Base-by-base conservation (phyloP, 2,113 vertebrate species). In the Toxotes chatareus region DNA sequence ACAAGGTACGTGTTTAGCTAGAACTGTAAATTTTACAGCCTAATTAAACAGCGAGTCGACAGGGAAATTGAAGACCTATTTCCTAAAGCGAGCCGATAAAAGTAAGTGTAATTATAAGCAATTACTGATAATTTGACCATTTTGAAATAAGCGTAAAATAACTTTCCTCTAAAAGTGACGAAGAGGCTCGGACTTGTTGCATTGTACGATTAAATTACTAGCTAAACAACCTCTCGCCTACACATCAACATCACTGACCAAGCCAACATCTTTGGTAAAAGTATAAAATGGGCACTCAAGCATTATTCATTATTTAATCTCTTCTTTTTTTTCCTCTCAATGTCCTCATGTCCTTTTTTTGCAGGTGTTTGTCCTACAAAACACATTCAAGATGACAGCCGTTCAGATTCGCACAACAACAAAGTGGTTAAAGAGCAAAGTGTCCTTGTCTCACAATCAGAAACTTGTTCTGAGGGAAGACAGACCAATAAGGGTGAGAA, bases 381-480 rank as follows among this genome's bases (percentile, higher is more conserved):
- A 21, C 51, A 13, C 51, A 1, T 72, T 73, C 8, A 93, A 79
- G 82, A 95, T 94, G 93, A 73, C 86, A 5, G 70, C 86, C 4
- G 53, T 76, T 17, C 80, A 68, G 23, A 61, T 42, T 13, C 79
- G 86, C 0, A 67, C 88, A 42, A 82, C 63, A 55, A 40, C 76
- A 2, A 73, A 88, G 71, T 76, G 78, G 34, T 78, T 88, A 27
- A 93, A 89, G 65, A 94, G 88, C 64, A 94, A 94, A 79, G 85
- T 82, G 21, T 56, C 80, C 63, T 62, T 84, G 44, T 85, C 89
- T 19, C 27, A 10, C 62, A 79, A 62, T 36, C 82, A 78, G 0
- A 96, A 92, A 79, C 47, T 94, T 34, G 83, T 92, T 16, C 83
- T 61, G 23, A 90, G 90, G 59, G 78, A 93, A 5, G 89, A 92